Evolutionary conservation across 2,113 vertebrate species (phyloP), one percentile per base, ranked within the genome.

Genomic region (Pterocles gutturalis): DNA sequence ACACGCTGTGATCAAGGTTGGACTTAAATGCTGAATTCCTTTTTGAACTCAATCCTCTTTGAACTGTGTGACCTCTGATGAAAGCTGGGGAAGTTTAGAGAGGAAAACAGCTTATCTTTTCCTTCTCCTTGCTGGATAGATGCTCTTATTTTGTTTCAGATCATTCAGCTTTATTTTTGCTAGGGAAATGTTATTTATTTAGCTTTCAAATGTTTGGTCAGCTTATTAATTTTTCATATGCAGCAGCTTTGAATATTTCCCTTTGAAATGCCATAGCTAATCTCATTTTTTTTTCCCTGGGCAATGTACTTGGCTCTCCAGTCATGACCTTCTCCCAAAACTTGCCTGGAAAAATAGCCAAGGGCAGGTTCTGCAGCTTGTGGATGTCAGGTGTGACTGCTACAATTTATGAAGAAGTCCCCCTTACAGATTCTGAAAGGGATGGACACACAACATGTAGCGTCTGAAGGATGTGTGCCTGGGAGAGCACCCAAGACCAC

Each of bases 181-280:
- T 54, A 83, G 20, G 33, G 60, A 77, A 86, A 73, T 34, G 36
- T 83, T 94, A 95, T 94, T 97, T 96, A 83, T 93, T 96, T 83
- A 93, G 65, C 73, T 93, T 95, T 91, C 61, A 91, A 72, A 85
- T 92, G 53, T 96, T 94, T 96, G 92, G 93, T 94, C 85, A 86
- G 58, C 75, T 90, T 93, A 93, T 91, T 91, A 96, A 86, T 87
- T 94, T 95, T 96, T 96, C 79, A 92, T 83, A 55, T 45, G 24
- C 34, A 86, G n/a, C 55, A 90, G 16, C 82, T 92, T 90, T 90
- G 78, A 91, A 24, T 85, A 76, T 77, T 72, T 91, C 93, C 93
- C 49, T 96, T 93, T 94, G 84, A 95, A 96, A 96, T 73, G 25
- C 46, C 13, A 2, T 29, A 90, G 71, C 0, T 17, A 78, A 46